Evolutionary conservation across 1,140 invertebrate genomes (phyloP).

Genomic region (Nylanderia fulva): DNA sequence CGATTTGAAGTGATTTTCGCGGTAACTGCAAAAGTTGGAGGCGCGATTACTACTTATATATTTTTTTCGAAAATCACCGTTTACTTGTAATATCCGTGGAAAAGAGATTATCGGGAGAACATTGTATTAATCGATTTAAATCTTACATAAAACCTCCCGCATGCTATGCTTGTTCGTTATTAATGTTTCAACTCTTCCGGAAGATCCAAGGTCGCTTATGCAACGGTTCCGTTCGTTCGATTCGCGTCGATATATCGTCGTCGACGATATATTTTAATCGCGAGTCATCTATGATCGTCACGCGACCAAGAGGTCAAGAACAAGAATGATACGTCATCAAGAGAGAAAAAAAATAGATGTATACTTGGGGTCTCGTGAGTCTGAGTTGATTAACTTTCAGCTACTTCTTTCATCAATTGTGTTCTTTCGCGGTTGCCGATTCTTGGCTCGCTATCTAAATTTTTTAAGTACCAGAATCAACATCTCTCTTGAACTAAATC

Average conservation of each 20-base stretch:
- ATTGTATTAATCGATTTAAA: conserved; percentile 3
- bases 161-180: conserved; percentile 13
- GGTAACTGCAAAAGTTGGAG: conserved; percentile 36
- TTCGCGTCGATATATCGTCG: conserved; percentile 12
- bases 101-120: conserved; percentile 22
- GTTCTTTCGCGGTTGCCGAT: background rate
- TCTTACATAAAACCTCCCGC: conserved; percentile 45
- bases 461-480: too few relatives aligned
- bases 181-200: conserved; percentile 24
- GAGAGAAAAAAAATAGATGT: background rate
- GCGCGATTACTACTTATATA: conserved; percentile 54
- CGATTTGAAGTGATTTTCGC: conserved; percentile 30
- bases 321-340: background rate
- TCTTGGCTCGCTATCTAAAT: background rate
- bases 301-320: background rate
- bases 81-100: background rate
- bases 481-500: too few relatives aligned
- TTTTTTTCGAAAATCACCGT: conserved; percentile 35
- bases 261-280: conserved; percentile 12
- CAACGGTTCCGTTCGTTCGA: conserved; percentile 1
- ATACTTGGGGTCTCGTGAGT: conserved; percentile 1
- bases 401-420: background rate
- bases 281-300: background rate
- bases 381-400: conserved; percentile 26
- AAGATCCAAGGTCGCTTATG: conserved; percentile 46